phyloP scores from a whole-genome alignment of 2,113 vertebrate species.

The Excalfactoria chinensis region DNA sequence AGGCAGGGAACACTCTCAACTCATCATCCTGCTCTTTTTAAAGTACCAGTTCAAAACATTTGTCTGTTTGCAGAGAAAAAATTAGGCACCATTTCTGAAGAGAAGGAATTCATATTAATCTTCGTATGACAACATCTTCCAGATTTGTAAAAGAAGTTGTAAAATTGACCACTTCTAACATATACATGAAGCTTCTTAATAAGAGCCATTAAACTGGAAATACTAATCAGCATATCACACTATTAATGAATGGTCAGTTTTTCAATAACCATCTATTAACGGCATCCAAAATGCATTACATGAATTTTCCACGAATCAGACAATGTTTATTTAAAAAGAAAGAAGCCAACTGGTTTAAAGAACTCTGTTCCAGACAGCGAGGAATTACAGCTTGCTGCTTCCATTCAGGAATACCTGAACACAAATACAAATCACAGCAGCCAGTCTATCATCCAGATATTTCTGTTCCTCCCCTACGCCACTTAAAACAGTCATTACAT shows the following conservation, averaged over 20 bases:
- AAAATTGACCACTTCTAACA: neutral
- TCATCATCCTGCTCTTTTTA: neutral
- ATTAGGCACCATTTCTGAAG: neutral
- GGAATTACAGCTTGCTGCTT: neutral
- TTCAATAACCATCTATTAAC: neutral
- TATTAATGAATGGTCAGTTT: neutral
- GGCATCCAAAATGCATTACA: neutral
- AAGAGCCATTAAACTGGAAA: neutral
- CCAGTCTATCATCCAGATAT: neutral
- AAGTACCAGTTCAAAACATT: neutral
- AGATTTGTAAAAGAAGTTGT: neutral
- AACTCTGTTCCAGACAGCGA: neutral
- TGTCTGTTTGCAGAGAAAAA: neutral
- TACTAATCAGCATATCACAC: neutral
- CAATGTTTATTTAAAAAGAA: neutral
- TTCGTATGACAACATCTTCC: neutral
- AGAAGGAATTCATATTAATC: neutral
- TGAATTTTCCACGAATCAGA: neutral
- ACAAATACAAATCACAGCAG: neutral
- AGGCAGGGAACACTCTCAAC: neutral
- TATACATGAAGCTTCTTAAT: neutral
- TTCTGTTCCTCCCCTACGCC: neutral
- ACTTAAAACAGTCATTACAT: neutral
- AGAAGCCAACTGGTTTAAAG: neutral
- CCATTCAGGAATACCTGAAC: neutral